Conservation (phyloP, 2,888 invertebrate species). For the Dorcus hopei region DNA sequence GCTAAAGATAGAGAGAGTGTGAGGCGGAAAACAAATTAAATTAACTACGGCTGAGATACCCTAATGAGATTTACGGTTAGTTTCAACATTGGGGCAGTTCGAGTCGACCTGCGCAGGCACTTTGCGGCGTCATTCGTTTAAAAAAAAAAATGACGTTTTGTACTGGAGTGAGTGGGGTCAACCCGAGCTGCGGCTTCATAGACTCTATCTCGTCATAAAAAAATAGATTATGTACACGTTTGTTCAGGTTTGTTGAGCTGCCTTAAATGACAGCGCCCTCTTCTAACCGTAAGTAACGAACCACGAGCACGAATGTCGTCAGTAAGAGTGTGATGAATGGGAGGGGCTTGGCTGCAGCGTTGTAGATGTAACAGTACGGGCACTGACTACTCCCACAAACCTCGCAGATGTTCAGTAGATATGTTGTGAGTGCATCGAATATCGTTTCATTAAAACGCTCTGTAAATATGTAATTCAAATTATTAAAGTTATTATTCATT, state of each 20-base stretch:
- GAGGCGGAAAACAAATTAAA: too few relatives aligned
- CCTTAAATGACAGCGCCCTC: slow-evolving; percentile 27
- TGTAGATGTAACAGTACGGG: slow-evolving; percentile 87
- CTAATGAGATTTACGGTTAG: too few relatives aligned
- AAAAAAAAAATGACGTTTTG: not conserved
- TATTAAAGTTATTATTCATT: too few relatives aligned
- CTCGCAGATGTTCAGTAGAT: slow-evolving; percentile 86
- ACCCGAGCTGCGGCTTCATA: not conserved
- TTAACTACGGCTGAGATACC: too few relatives aligned
- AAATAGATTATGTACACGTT: slow-evolving; percentile 16
- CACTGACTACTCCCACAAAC: slow-evolving; percentile 94
- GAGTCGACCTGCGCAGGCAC: not conserved
- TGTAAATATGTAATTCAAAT: slow-evolving; percentile 45
- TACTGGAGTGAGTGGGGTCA: not conserved
- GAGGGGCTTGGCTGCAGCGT: slow-evolving; percentile 53
- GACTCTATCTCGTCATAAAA: slow-evolving; percentile 6
- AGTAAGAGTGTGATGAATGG: slow-evolving; percentile 35
- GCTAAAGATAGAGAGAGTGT: too few relatives aligned
- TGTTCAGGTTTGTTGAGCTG: not conserved
- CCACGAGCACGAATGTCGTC: slow-evolving; percentile 31
- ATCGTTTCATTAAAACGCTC: slow-evolving; percentile 91
- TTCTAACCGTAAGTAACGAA: slow-evolving; percentile 32
- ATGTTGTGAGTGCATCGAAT: slow-evolving; percentile 82
- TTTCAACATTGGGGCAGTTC: too few relatives aligned
- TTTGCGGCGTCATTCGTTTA: not conserved